A percentile compares a stretch with the other conserved stretches of the same genome.
phyloP scores from a whole-genome alignment of 2,113 vertebrate species.

The Cyphomyrus discorhynchus region DNA sequence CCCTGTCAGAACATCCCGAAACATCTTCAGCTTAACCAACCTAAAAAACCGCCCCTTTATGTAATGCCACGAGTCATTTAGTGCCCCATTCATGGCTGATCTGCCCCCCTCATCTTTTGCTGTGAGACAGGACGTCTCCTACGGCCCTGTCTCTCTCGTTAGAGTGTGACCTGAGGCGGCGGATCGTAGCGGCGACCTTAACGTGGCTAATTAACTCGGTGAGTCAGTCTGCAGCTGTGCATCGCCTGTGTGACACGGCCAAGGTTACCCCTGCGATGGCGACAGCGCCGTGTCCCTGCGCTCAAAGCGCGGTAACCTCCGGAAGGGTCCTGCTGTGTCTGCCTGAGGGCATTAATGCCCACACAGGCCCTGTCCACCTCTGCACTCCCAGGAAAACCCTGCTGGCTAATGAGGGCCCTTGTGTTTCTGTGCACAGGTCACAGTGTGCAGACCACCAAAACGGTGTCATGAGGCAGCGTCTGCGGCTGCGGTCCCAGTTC shows the following conservation, averaged over 20 bases:
- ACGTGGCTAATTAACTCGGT: not conserved
- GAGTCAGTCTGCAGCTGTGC: not conserved
- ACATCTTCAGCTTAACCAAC: not conserved
- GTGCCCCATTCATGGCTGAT: not conserved
- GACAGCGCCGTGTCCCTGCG: not conserved
- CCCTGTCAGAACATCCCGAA: not conserved
- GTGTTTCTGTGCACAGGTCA: not conserved
- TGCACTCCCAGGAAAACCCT: not conserved
- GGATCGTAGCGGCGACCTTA: not conserved
- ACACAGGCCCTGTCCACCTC: not conserved
- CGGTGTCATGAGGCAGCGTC: not conserved
- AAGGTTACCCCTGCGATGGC: not conserved
- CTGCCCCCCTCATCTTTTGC: not conserved
- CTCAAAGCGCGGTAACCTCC: not conserved
- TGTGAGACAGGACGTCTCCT: not conserved
- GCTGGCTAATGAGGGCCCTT: slow-evolving; percentile 1
- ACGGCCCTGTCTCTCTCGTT: not conserved
- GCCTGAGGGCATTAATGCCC: slow-evolving; percentile 11
- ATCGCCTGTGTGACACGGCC: not conserved
- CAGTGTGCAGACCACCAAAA: not conserved
- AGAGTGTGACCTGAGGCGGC: not conserved
- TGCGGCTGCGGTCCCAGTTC: not conserved
- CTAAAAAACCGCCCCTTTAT: not conserved
- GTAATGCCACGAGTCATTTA: not conserved
- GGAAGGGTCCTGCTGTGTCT: not conserved